Base-by-base conservation (phyloP, 2,797 vertebrate genomes). In the Mareca penelope region DNA sequence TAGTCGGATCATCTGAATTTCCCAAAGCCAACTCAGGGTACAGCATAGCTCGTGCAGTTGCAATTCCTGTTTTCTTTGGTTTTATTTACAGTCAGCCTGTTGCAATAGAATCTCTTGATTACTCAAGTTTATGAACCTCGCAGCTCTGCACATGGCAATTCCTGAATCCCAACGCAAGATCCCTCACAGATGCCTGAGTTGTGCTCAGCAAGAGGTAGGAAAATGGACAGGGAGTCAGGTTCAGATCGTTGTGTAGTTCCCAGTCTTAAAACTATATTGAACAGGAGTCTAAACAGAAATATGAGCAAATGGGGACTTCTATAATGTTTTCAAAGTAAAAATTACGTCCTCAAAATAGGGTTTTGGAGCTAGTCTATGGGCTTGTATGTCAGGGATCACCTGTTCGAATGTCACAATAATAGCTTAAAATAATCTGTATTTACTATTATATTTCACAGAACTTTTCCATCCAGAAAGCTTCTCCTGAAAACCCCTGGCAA, bases 11-110 rank as follows among this genome's bases (percentile, higher is more conserved):
- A 60, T 60, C 81, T 89, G 31, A 60, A 11, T 79, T 31, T 48
- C 50, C 50, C 4, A 6, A 68, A 71, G 17, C 46, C 37, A 81
- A 50, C 31, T 71, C 69, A 88, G 71, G 52, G 72, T 63, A 69
- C 79, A 90, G 12, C 80, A 63, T 39, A 82, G 64, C 35, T 82
- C 60, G 29, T n/a, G 63, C 88, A 94, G 75, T 8, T 92, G 90
- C 87, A 92, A 15, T 93, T 93, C 81, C 60, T 77, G 64, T 77
- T 96, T 95, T 77, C 84, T 80, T 81, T 79, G 63, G 29, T 17
- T 90, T 94, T 90, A 78, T 83, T 88, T 81, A 67, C 77, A 70
- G 46, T 65, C 69, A 50, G 63, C 79, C 64, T 90, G 39, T 93
- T 68, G 73, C 80, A 92, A 92, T 10, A 91, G 67, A 90, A 76